Evolutionary conservation across 2,113 vertebrate genomes (phyloP).

Genomic region (Origma solitaria): DNA sequence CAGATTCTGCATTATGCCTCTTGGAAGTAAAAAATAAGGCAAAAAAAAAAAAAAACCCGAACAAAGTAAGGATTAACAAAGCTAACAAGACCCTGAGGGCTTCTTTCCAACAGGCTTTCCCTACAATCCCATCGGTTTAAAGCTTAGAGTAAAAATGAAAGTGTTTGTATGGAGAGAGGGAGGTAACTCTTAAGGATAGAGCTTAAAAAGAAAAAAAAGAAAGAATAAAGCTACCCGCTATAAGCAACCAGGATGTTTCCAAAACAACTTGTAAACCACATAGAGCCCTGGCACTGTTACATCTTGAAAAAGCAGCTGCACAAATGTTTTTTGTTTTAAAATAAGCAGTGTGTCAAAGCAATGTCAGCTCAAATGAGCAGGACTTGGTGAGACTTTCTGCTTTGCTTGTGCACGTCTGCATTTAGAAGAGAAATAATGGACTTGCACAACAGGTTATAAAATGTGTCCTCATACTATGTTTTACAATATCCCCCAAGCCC

Average conservation of each 20-base stretch:
- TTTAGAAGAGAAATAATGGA: background rate
- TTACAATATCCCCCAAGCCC: background rate
- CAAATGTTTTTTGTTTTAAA: background rate
- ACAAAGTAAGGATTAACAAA: constrained; percentile 16
- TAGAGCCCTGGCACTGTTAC: background rate
- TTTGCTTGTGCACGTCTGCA: rapidly evolving
- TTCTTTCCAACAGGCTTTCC: constrained; percentile 4
- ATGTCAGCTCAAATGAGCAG: background rate
- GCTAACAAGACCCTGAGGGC: background rate
- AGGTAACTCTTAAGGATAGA: background rate
- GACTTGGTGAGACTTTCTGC: background rate
- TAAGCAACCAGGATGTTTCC: constrained; percentile 16
- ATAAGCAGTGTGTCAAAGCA: background rate
- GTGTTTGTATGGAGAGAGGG: background rate
- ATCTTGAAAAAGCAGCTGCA: background rate
- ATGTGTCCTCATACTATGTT: background rate
- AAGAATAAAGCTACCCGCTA: rapidly evolving
- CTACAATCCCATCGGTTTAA: background rate
- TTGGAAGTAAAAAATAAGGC: background rate
- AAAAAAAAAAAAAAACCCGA: background rate
- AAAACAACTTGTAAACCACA: constrained; percentile 25
- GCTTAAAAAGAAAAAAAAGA: background rate
- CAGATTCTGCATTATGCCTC: background rate
- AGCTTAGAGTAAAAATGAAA: background rate
- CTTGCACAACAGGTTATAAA: background rate